Conservation (phyloP, 2,888 invertebrate species). For the Trichacis sp. region DNA sequence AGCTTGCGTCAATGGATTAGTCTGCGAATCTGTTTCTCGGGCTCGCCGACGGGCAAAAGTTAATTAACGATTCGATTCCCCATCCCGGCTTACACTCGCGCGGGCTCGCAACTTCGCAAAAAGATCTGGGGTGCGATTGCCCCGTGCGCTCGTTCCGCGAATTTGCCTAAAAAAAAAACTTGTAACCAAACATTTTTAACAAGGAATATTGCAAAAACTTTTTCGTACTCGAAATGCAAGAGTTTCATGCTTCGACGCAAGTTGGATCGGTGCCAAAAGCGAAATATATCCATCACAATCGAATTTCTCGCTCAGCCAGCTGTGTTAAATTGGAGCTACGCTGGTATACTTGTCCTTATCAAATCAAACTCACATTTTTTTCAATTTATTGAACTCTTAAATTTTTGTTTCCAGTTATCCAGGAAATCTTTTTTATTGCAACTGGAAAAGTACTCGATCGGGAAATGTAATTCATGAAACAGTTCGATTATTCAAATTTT, state of each 20-base stretch:
- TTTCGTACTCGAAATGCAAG: background rate
- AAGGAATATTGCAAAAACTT: background rate
- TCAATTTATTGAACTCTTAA: too few relatives aligned
- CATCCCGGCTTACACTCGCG: background rate
- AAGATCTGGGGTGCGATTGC: too few relatives aligned
- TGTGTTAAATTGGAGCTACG: background rate
- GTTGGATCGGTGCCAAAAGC: background rate
- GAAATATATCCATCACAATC: constrained; percentile 1
- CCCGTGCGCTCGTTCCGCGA: background rate
- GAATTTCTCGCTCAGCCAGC: background rate
- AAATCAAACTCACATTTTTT: too few relatives aligned
- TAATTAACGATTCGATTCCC: background rate
- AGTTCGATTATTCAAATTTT: too few relatives aligned
- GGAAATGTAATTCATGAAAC: too few relatives aligned
- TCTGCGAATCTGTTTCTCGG: too few relatives aligned
- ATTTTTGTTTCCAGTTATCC: too few relatives aligned
- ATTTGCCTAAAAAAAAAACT: background rate
- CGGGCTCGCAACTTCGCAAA: too few relatives aligned
- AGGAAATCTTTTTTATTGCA: too few relatives aligned
- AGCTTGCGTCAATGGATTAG: too few relatives aligned
- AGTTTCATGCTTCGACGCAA: background rate
- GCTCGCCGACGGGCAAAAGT: background rate
- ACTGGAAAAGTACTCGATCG: too few relatives aligned
- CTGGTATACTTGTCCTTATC: too few relatives aligned
- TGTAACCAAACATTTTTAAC: constrained; percentile 1